These are phyloP conservation scores for Larimichthys crocea DNA, from an alignment of 2,113 vertebrate genomes.

Conservation along the genomic window DNA sequence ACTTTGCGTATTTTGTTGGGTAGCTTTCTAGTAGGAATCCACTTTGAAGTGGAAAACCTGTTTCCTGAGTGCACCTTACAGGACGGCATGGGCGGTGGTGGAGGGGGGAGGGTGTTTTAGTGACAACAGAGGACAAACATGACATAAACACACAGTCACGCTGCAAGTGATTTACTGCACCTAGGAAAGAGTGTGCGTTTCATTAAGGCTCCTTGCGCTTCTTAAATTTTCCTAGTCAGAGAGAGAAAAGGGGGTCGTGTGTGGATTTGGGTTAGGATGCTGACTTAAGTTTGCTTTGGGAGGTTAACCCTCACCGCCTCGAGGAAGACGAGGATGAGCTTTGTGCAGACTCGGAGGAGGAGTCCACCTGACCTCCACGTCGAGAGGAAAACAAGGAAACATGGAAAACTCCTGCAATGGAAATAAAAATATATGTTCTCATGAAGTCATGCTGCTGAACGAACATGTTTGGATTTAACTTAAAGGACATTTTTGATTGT, in stretches of 20 bases:
- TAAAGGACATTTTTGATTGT: constrained; percentile 32
- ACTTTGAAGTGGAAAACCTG: constrained; percentile 55
- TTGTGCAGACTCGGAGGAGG: background rate
- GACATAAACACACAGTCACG: constrained; percentile 58
- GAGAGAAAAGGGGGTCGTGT: background rate
- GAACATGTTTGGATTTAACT: constrained; percentile 41
- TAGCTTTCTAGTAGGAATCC: constrained; percentile 15
- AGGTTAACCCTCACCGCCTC: constrained; percentile 28
- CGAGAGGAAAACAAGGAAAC: constrained; percentile 31
- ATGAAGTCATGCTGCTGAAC: background rate
- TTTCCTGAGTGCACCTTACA: constrained; percentile 54
- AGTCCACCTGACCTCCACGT: constrained; percentile 30
- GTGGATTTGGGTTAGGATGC: constrained; percentile 38
- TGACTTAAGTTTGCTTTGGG: constrained; percentile 23
- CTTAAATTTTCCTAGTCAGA: constrained; percentile 58
- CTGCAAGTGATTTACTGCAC: constrained; percentile 67
- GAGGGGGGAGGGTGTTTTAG: constrained; percentile 47
- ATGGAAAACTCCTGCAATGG: constrained; percentile 52
- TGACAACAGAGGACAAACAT: constrained; percentile 70
- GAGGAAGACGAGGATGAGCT: constrained; percentile 47
- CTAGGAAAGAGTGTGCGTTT: constrained; percentile 68
- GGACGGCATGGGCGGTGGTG: background rate
- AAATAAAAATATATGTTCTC: constrained; percentile 49
- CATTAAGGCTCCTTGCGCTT: constrained; percentile 64
- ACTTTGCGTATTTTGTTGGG: constrained; percentile 37